phyloP scores from a whole-genome alignment of 1,140 invertebrate species.

The honey bee (Apis mellifera) region DNA sequence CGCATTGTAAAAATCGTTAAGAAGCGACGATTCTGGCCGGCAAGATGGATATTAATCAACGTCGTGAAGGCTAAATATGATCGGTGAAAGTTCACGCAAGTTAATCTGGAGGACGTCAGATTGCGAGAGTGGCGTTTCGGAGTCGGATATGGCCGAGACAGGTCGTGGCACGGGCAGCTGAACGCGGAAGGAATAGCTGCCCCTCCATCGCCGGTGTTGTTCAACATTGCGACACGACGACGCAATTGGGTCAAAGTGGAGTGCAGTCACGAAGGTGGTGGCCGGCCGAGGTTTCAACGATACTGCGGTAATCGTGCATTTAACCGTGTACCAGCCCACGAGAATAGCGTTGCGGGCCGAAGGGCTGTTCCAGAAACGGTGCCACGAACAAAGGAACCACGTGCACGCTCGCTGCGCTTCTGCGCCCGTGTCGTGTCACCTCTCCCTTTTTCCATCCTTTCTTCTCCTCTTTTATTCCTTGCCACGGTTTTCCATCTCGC shows the following conservation, averaged over 20 bases:
- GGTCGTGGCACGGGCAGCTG: constrained; percentile 20
- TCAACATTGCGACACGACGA: constrained; percentile 45
- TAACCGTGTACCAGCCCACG: constrained; percentile 45
- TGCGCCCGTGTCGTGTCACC: constrained; percentile 31
- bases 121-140: constrained; percentile 20
- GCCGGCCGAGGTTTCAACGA: constrained; percentile 47
- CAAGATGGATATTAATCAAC: not conserved
- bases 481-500: not conserved
- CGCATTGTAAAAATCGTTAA: not conserved
- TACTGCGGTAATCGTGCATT: constrained; percentile 55
- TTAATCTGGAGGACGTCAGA: constrained; percentile 26
- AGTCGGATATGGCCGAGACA: constrained; percentile 17
- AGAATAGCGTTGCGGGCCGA: constrained; percentile 51
- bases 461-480: too few species aligned
- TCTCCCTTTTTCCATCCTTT: not conserved
- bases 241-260: constrained; percentile 62
- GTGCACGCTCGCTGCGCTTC: constrained; percentile 51
- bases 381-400: constrained; percentile 73
- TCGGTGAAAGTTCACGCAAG: constrained; percentile 37
- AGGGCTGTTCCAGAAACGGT: constrained; percentile 67
- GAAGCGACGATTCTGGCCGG: not conserved
- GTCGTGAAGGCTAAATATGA: constrained; percentile 12
- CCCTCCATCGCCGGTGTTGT: constrained; percentile 7
- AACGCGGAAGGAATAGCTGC: constrained; percentile 52
- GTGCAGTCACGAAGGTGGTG: constrained; percentile 58